Evolutionary conservation across 2,113 vertebrate species (phyloP).

Genomic region (Eudyptes chrysolophus): DNA sequence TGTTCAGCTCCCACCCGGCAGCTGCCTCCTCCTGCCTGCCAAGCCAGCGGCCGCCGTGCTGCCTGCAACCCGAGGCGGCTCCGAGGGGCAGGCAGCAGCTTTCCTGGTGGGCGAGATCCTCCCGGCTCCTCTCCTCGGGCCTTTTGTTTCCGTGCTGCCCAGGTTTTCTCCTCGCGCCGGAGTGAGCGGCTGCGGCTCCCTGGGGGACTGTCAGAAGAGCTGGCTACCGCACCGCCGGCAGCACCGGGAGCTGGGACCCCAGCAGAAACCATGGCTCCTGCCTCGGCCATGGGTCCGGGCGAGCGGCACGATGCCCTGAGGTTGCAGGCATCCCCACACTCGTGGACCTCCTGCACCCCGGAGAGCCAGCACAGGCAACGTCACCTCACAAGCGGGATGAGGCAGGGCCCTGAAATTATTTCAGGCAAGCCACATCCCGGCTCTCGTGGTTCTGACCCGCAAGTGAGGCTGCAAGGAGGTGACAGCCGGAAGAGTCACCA

Average conservation of each 20-base stretch:
- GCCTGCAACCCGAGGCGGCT: background rate
- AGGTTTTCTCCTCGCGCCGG: background rate
- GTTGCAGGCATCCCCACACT: accelerated
- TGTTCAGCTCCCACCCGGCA: background rate
- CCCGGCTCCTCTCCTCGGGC: background rate
- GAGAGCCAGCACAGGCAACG: accelerated
- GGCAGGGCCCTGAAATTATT: background rate
- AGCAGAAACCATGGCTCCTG: accelerated
- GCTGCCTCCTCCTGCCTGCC: slow-evolving; percentile 13
- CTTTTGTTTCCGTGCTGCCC: accelerated
- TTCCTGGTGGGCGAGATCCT: background rate
- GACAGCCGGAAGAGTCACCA: accelerated
- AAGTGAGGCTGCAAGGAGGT: background rate
- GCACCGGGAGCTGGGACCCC: background rate
- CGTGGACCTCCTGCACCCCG: accelerated
- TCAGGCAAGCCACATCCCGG: background rate
- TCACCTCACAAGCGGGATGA: background rate
- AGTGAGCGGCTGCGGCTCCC: background rate
- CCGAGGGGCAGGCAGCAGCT: background rate
- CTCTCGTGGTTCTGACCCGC: background rate
- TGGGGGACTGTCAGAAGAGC: background rate
- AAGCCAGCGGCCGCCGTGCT: background rate
- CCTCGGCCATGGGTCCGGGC: accelerated
- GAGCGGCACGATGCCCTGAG: background rate
- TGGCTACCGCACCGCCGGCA: background rate